A percentile compares a stretch with the other conserved stretches of the same genome.
Evolutionary conservation across 2,888 invertebrate genomes (phyloP).

Genomic region (Lepidochitona cinerea): DNA sequence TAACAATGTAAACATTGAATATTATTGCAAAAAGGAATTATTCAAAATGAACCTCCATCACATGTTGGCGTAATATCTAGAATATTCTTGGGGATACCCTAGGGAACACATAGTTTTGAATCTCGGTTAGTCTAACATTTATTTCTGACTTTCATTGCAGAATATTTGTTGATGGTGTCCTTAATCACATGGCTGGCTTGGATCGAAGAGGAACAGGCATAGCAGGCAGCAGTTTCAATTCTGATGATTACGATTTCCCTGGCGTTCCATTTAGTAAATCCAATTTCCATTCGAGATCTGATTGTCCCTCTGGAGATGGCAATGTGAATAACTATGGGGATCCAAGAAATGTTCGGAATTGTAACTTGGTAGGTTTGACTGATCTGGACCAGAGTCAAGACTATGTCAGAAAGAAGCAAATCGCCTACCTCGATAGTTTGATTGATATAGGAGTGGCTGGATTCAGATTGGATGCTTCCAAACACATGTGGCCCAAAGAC

Average conservation of each 20-base stretch:
- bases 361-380: slow-evolving; percentile 80
- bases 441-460: slow-evolving; percentile 38
- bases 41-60: no score
- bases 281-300: slow-evolving; percentile 76
- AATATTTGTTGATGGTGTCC: slow-evolving; percentile 83
- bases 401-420: slow-evolving; percentile 28
- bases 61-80: no score
- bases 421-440: slow-evolving; percentile 28
- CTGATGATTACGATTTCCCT: slow-evolving; percentile 61
- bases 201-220: slow-evolving; percentile 76
- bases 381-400: slow-evolving; percentile 81
- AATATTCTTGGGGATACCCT: no score
- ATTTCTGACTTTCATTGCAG: no score
- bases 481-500: slow-evolving; percentile 44
- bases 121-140: no score
- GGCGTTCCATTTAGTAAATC: slow-evolving; percentile 71
- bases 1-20: no score
- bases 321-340: slow-evolving; percentile 55
- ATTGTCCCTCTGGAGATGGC: slow-evolving; percentile 72
- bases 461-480: slow-evolving; percentile 36
- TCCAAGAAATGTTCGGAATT: slow-evolving; percentile 76
- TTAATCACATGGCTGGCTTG: slow-evolving; percentile 86
- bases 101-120: no score
- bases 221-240: slow-evolving; percentile 73
- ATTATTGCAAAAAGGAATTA: no score